Base-by-base conservation (phyloP, 2,113 vertebrate species). In the Echinops telfairi region DNA sequence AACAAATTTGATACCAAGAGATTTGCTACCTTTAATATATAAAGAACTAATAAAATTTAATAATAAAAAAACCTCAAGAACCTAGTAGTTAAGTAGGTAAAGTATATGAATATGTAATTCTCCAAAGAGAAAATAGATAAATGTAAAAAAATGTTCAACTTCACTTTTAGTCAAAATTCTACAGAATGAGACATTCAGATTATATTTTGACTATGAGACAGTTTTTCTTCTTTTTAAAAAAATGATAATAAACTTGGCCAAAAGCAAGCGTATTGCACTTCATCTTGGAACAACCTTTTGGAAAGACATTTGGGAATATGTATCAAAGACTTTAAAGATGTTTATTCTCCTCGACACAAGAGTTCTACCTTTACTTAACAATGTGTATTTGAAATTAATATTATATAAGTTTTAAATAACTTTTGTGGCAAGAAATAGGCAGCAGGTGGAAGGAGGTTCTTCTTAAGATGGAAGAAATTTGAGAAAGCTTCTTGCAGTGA, bases 91-190 rank as follows among this genome's bases (percentile, higher is more conserved):
- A 83, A 93, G 79, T 70, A 70, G 53, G 75, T 29, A 92, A 93
- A 94, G 33, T 23, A 58, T 6, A 83, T 27, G 33, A 93, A 43
- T 86, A 79, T 3, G 27, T 31, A 83, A 60, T 40, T 88, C 31
- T 60, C 23, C 33, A 47, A 84, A 87, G 47, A 82, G 33, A 90
- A 92, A 70, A 57, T 64, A 90, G 36, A 89, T 58, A 84, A 25
- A 73, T 83, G 36, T 70, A 57, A 75, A 95, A 93, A 91, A 40
- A 57, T 75, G 25, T 2, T 22, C 47, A 62, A 70, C 40, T n/a
- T 91, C 17, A 79, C 29, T 94, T 93, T 93, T 87, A 93, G 87
- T 62, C 6, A 64, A 64, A 86, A 16, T 92, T 90, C 53, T 85
- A 23, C 4, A 77, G 62, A 82, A 82, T 31, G 62, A 89, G 94